These are phyloP conservation scores for Corvus cornix DNA, from an alignment of 2,113 vertebrate genomes.

Conservation along the genomic window DNA sequence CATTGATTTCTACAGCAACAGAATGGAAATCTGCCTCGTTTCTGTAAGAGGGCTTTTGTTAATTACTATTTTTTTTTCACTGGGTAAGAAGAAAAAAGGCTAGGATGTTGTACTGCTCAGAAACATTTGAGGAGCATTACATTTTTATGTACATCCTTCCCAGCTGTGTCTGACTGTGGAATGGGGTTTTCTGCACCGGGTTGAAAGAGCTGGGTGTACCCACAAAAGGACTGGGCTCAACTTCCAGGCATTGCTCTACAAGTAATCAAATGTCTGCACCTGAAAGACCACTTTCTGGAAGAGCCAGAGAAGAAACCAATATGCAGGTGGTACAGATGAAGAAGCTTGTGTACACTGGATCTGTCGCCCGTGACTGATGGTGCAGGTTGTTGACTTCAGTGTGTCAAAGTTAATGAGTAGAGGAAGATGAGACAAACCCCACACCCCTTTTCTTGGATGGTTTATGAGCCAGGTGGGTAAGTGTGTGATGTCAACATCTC, in stretches of 20 bases:
- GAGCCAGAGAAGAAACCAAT: not conserved
- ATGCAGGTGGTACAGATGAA: not conserved
- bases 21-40: not conserved
- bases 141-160: not conserved
- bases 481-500: not conserved
- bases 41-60: not conserved
- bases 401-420: not conserved
- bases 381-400: not conserved
- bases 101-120: not conserved
- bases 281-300: not conserved
- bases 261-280: not conserved
- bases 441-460: not conserved
- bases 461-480: not conserved
- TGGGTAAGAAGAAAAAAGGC: not conserved
- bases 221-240: not conserved
- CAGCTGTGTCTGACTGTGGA: not conserved
- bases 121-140: not conserved
- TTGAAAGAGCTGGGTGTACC: not conserved
- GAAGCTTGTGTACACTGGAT: not conserved
- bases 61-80: not conserved
- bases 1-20: not conserved
- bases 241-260: not conserved
- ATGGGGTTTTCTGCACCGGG: rapidly evolving
- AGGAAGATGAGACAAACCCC: not conserved
- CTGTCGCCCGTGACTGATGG: not conserved